These are phyloP conservation scores for Ascidia mentula DNA, from an alignment of 23 tunicate genomes.

Conservation along the genomic window DNA sequence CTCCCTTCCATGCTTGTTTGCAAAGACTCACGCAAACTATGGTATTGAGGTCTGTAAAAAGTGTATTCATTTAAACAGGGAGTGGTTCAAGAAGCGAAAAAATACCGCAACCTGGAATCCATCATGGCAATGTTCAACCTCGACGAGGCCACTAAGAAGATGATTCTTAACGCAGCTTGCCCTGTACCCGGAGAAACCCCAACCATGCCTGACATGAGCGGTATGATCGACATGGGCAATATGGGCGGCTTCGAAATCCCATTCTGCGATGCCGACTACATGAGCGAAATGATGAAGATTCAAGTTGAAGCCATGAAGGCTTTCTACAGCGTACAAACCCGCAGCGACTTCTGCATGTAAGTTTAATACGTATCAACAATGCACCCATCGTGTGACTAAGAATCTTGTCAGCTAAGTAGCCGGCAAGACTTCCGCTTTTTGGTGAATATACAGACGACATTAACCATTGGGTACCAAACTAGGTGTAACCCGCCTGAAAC, in stretches of 20 bases:
- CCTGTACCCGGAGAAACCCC: constrained; percentile 13
- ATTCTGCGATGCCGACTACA: not conserved
- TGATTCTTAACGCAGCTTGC: constrained; percentile 1
- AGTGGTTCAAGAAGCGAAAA: not conserved
- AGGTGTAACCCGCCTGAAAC: too few relatives aligned
- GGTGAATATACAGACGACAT: too few relatives aligned
- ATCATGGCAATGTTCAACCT: not conserved
- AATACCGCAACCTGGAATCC: not conserved
- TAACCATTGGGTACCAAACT: too few relatives aligned
- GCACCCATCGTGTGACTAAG: not conserved
- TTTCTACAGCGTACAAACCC: not conserved
- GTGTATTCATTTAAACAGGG: too few relatives aligned
- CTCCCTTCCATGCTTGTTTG: too few relatives aligned
- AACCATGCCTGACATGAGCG: not conserved
- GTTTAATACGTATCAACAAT: not conserved
- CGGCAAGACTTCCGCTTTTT: too few relatives aligned
- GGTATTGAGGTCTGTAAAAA: too few relatives aligned
- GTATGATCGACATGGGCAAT: not conserved
- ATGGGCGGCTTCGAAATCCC: not conserved
- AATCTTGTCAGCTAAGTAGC: not conserved
- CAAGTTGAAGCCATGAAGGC: not conserved
- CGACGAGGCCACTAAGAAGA: not conserved
- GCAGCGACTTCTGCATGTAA: constrained; percentile 1
- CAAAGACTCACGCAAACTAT: too few relatives aligned
- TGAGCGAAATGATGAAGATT: not conserved